Base-by-base conservation (phyloP, 2,888 invertebrate species). In the Hemithea aestivaria region DNA sequence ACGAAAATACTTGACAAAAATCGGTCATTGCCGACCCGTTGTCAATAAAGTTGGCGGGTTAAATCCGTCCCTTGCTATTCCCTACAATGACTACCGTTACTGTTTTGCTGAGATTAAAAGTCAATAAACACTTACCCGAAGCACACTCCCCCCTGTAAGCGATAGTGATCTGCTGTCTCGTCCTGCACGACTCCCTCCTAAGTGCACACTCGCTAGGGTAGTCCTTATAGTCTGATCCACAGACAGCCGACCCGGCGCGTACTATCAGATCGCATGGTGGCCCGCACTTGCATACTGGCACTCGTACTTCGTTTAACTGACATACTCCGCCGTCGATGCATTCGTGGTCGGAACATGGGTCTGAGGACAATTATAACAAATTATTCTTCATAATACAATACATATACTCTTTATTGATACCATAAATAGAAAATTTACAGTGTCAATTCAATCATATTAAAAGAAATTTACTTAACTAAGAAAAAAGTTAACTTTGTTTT, bases 121-220 rank as follows among this genome's bases (percentile, higher is more conserved):
- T n/a, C n/a, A n/a, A n/a, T n/a, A n/a, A n/a, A n/a, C n/a, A 48
- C 56, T 72, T 75, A 94, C 94, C 94, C 71, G 94, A 92, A 62
- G 91, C 91, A 78, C 96, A 96, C 70, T 93, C 92, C 47, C 95
- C 96, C 49, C 91, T 88, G 80, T 95, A 95, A 53, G 95, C 92
- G 49, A 94, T 93, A 45, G 93, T 90, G 20, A 95, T 89, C 48
- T 91, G 90, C 58, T 92, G 91, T 57, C 93, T 80, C 10, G 91
- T 89, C 35, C 92, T 89, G 78, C 97, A 97, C 1, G 95, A 93
- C 63, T 94, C 92, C 58, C 93, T 90, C 35, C 92, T 88, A 51
- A 96, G 87, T 42, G 92, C 90, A 65, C 96, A 97, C 63, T 95
- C 94, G 66, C 94, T 95, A 30, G 92, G 89, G 66, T 94, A 95